Conservation (phyloP, 2,888 invertebrate genomes). For the Acanthosepion lycidas region DNA sequence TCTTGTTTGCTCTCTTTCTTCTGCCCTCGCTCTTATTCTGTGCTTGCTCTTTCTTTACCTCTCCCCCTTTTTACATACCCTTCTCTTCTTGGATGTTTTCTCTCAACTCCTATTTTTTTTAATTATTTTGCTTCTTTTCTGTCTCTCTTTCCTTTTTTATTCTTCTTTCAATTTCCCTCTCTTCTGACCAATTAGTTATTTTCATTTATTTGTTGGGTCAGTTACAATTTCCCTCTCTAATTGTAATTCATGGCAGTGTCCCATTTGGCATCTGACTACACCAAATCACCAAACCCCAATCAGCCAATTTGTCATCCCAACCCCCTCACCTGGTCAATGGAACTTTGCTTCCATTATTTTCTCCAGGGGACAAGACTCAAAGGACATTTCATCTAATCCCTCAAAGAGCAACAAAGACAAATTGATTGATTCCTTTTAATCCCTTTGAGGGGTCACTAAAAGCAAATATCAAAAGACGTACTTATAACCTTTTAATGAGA, state of each 20-base stretch:
- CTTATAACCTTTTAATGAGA: background rate
- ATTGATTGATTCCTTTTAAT: background rate
- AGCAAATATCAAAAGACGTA: background rate
- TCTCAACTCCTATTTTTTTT: background rate
- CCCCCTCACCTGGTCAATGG: background rate
- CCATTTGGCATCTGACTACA: constrained; percentile 6
- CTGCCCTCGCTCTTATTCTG: background rate
- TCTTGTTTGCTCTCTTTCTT: background rate
- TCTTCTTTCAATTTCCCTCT: background rate
- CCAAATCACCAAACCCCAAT: background rate
- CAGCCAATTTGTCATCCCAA: background rate
- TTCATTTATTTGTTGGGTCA: background rate
- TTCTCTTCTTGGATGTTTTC: background rate
- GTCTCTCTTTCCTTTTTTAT: background rate
- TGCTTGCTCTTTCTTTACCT: background rate
- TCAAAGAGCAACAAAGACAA: background rate
- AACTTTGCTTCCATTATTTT: background rate
- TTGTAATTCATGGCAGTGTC: background rate
- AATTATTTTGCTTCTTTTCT: background rate
- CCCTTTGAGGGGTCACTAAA: background rate
- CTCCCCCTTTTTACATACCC: background rate
- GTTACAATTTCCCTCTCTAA: background rate
- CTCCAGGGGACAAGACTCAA: background rate
- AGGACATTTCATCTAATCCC: background rate
- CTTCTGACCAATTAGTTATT: background rate